Base-by-base conservation (phyloP, 2,888 invertebrate genomes). In the Archips xylosteana region DNA sequence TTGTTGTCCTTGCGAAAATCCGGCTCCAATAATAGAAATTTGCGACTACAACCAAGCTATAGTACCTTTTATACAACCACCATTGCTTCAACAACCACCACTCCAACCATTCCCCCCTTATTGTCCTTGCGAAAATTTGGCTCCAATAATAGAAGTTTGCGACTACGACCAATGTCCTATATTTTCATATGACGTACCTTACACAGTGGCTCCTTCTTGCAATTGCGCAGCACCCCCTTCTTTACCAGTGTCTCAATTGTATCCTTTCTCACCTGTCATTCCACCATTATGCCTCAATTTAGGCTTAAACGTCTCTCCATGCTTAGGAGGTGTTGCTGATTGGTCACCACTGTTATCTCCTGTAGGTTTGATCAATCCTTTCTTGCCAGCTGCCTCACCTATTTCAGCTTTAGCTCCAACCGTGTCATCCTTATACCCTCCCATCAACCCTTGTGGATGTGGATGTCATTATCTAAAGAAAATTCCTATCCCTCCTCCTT, bases 401-500 rank as follows among this genome's bases (percentile, higher is more conserved):
- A 79, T 88, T 2, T 89, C 89, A 0, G 82, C 85, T 0, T 51
- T 85, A 13, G 81, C 83, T 5, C 82, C 81, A 1, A 80, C 83
- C 0, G 78, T 84, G 5, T 80, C 82, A 0, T 80, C 84, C 0
- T 42, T 76, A 0, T 51, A 86, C 13, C 85, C 88, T 0, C 82
- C 86, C 13, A 80, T 80, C 0, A 77, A 78, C 0, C 80, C 83
- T 2, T 83, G 84, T 32, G 77, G 80, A 10, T 83, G 83, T 12
- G 81, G 78, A 15, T 85, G 87, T 39, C 83, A 86, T 47, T 88
- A 83, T 78, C 81, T 91, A 13, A 91, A 83, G 71, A 91, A 89
- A 74, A 88, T 91, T 6, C 88, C 90, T 0, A 87, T 91, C 5
- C 88, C 89, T 1, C 92, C 92, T 0, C 92, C 92, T 2, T 83